Evolutionary conservation across 2,888 invertebrate genomes (phyloP).

Genomic region (Halocaridina rubra): DNA sequence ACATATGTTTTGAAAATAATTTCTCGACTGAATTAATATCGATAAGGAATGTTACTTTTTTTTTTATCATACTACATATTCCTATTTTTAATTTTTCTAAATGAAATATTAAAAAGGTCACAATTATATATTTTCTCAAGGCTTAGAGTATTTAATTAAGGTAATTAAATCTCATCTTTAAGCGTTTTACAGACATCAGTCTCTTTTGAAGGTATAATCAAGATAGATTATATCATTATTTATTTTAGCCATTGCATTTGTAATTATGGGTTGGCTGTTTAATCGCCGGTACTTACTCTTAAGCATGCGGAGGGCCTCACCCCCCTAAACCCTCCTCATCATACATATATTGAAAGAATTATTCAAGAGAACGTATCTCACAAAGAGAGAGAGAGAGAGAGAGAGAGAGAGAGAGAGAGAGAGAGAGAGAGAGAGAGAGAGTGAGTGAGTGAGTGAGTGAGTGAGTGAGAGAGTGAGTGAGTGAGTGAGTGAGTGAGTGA

Average conservation of each 20-base stretch:
- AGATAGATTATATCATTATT: neutral
- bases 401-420: neutral
- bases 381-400: neutral
- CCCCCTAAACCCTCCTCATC: too few relatives aligned
- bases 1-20: neutral
- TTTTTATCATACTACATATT: too few relatives aligned
- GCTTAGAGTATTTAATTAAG: neutral
- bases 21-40: neutral
- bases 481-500: neutral
- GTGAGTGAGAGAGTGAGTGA: neutral
- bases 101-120: too few relatives aligned
- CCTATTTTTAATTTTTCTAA: too few relatives aligned
- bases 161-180: neutral
- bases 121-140: too few relatives aligned
- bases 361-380: neutral
- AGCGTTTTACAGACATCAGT: neutral
- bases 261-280: neutral
- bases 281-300: neutral
- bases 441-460: neutral
- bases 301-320: neutral
- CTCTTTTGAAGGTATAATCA: neutral
- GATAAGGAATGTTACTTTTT: too few relatives aligned
- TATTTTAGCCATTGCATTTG: neutral
- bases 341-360: neutral
- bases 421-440: neutral